A percentile compares a stretch with the other conserved stretches of the same genome.
Evolutionary conservation across 2,888 invertebrate genomes (phyloP).

Genomic region (Trachelus troglodyta): DNA sequence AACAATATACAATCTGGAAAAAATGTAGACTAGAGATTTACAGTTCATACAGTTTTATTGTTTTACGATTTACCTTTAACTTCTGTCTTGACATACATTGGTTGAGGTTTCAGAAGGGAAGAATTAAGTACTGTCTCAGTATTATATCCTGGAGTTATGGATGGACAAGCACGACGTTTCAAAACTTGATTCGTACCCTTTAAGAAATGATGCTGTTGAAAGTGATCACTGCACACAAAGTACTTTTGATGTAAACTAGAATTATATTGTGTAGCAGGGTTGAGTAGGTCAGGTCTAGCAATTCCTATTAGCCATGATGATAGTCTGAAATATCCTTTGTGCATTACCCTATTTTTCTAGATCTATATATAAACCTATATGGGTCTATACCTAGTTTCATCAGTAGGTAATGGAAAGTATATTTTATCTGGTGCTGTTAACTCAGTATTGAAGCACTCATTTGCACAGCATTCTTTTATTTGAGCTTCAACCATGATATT

Average conservation of each 20-base stretch:
- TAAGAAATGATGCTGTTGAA: constrained; percentile 16
- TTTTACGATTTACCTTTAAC: not conserved
- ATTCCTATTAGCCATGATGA: constrained; percentile 17
- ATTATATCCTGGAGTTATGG: not conserved
- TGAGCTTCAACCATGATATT: constrained; percentile 8
- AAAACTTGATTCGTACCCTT: constrained; percentile 18
- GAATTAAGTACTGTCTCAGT: not conserved
- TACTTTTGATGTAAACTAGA: not conserved
- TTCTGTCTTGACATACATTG: constrained; percentile 5
- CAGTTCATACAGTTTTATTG: not conserved
- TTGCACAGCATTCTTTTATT: constrained; percentile 22
- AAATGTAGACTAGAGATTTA: not conserved
- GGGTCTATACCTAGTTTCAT: constrained; percentile 25
- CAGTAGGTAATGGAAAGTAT: constrained; percentile 26
- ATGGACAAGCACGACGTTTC: constrained; percentile 17
- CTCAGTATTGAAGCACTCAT: constrained; percentile 15
- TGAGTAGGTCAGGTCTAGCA: constrained; percentile 20
- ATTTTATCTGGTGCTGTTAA: constrained; percentile 18
- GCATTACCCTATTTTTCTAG: not conserved
- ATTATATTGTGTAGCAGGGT: not conserved
- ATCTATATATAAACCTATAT: not conserved
- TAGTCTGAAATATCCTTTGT: constrained; percentile 20
- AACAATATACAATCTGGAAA: not conserved
- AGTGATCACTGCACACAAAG: constrained; percentile 20
- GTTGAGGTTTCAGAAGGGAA: not conserved